These are phyloP conservation scores for Gonioctena quinquepunctata DNA, from an alignment of 1,140 invertebrate species.

Conservation along the genomic window DNA sequence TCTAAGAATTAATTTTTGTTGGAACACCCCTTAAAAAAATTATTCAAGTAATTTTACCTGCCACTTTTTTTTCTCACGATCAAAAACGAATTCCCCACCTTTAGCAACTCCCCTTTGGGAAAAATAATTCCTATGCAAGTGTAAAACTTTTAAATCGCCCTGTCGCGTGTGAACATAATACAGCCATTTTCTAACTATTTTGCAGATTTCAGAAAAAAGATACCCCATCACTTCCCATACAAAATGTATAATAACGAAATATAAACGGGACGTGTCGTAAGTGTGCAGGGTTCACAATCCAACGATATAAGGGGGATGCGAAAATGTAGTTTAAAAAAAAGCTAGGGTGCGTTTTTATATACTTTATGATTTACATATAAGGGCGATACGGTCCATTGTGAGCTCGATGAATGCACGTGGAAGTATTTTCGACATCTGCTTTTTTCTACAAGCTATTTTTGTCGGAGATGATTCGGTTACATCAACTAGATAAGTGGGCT, in stretches of 20 bases:
- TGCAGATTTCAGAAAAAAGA: slow-evolving; percentile 12
- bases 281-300: slow-evolving; percentile 10
- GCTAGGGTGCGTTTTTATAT: slow-evolving; percentile 14
- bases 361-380: slow-evolving; percentile 20
- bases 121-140: too few relatives aligned
- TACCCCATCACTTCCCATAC: slow-evolving; percentile 5
- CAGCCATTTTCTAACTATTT: slow-evolving; percentile 22
- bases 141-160: not conserved
- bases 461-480: not conserved
- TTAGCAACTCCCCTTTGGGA: too few relatives aligned
- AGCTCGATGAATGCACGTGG: slow-evolving; percentile 8
- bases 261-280: slow-evolving; percentile 25
- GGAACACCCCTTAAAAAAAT: too few relatives aligned
- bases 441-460: slow-evolving; percentile 14
- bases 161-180: slow-evolving; percentile 22
- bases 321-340: slow-evolving; percentile 8
- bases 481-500: not conserved
- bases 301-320: not conserved
- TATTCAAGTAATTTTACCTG: not conserved
- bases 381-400: slow-evolving; percentile 16
- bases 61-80: not conserved
- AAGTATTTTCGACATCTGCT: slow-evolving; percentile 22
- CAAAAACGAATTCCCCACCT: not conserved
- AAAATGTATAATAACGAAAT: slow-evolving; percentile 23
- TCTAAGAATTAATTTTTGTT: too few relatives aligned